phyloP scores from a whole-genome alignment of 2,888 invertebrate species.

The Podabrus alpinus region DNA sequence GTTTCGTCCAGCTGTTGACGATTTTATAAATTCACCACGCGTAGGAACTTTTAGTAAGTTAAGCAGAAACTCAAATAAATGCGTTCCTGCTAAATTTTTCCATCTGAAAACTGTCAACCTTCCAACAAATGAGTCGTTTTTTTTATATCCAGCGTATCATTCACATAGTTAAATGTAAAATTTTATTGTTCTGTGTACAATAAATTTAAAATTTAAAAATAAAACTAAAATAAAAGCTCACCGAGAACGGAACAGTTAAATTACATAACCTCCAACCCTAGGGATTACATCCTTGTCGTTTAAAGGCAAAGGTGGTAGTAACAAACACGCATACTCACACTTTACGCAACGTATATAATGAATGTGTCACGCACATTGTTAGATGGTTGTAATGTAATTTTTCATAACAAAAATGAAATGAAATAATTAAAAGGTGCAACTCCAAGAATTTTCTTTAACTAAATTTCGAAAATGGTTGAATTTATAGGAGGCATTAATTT shows the following conservation, averaged over 20 bases:
- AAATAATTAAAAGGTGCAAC: background rate
- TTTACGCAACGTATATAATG: background rate
- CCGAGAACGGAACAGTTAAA: background rate
- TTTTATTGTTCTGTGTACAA: background rate
- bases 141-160: background rate
- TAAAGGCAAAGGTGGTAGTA: background rate
- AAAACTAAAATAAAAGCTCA: background rate
- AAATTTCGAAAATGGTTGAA: background rate
- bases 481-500: background rate
- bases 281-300: background rate
- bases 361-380: background rate
- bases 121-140: background rate
- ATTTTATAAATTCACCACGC: no score
- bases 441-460: background rate
- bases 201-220: background rate
- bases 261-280: background rate
- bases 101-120: background rate
- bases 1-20: no score
- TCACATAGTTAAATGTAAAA: background rate
- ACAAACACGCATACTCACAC: background rate
- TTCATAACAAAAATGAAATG: background rate
- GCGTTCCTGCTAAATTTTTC: background rate
- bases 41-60: no score
- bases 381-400: background rate
- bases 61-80: background rate